Evolutionary conservation across 2,888 invertebrate genomes (phyloP).

Genomic region (Didymodactylos carnosus): DNA sequence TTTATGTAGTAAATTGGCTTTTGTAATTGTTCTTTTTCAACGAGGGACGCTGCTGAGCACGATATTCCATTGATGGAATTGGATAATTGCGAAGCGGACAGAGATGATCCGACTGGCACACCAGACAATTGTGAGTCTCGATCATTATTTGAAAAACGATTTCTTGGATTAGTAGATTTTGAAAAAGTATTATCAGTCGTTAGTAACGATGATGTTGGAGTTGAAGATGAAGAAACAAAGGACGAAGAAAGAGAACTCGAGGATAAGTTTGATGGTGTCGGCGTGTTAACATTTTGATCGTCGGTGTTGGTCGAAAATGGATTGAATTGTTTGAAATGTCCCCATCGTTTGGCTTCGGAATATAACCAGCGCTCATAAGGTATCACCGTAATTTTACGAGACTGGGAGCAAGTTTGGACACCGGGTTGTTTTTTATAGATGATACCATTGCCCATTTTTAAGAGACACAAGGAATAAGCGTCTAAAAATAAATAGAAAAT

Average conservation of each 20-base stretch:
- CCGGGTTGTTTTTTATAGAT: neutral
- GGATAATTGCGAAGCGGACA: neutral
- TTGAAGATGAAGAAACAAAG: neutral
- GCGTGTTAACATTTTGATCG: neutral
- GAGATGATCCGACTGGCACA: neutral
- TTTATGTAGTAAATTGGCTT: neutral
- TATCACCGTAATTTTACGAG: neutral
- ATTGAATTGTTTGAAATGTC: slow-evolving; percentile 3
- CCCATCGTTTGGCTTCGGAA: neutral
- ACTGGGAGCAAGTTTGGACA: neutral
- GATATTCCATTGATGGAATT: neutral
- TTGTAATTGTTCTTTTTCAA: neutral
- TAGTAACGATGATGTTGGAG: neutral
- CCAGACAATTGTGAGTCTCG: neutral
- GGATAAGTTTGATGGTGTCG: no score
- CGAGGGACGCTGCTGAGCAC: neutral
- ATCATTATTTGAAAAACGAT: neutral
- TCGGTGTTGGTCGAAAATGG: neutral
- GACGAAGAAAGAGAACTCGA: neutral
- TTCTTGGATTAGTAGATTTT: neutral
- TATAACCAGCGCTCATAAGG: slow-evolving; percentile 1
- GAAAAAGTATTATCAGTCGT: neutral
- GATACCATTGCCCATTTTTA: neutral
- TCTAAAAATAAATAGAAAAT: no score
- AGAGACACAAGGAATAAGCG: no score